phyloP scores from a whole-genome alignment of 2,113 vertebrate genomes.

The Xenus cinereus region DNA sequence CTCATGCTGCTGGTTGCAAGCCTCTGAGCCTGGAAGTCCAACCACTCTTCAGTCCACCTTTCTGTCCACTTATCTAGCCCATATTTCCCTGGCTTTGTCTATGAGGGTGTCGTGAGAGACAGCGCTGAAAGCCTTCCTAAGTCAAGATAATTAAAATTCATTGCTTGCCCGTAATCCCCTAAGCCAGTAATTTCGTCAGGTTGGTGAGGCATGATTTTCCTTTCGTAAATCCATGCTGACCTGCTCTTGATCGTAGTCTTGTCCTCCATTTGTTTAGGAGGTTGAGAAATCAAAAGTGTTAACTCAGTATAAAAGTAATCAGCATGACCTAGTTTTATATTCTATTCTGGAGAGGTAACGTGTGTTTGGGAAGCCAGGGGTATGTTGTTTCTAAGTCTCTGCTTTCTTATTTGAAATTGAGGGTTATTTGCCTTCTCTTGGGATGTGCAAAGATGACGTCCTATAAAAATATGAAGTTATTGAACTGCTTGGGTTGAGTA shows the following conservation, averaged over 20 bases:
- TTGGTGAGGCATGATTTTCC: background rate
- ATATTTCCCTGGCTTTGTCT: background rate
- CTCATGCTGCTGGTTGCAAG: background rate
- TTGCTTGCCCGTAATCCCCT: background rate
- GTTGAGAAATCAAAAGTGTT: background rate
- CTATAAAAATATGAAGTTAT: background rate
- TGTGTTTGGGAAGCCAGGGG: background rate
- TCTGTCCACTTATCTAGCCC: background rate
- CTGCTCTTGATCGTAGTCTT: background rate
- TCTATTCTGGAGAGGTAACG: background rate
- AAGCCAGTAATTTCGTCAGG: background rate
- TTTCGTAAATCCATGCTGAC: background rate
- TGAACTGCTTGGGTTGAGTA: background rate
- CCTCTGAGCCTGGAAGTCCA: background rate
- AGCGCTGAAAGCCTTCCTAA: background rate
- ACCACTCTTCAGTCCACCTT: background rate
- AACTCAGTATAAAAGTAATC: background rate
- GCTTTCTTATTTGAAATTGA: background rate
- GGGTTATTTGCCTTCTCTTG: background rate
- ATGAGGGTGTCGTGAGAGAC: background rate
- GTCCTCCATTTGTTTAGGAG: background rate
- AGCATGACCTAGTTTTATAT: background rate
- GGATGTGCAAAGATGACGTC: background rate
- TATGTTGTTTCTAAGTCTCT: background rate
- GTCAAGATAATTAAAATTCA: background rate